These are phyloP conservation scores for Cydia fagiglandana DNA, from an alignment of 1,140 invertebrate species.

Conservation along the genomic window DNA sequence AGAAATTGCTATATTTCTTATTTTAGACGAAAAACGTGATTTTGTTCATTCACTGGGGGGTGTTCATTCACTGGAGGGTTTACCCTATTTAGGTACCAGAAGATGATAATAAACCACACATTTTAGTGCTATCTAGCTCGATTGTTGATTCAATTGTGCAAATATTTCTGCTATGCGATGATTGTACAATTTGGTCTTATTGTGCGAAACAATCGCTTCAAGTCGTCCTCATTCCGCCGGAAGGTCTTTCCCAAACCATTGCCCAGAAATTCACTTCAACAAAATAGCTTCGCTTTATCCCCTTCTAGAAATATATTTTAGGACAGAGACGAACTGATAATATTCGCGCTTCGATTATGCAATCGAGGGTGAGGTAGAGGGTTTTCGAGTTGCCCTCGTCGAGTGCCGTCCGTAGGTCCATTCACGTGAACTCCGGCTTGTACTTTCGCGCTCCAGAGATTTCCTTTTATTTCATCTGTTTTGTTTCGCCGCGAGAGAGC, in stretches of 20 bases:
- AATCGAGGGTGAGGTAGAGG: constrained; percentile 25
- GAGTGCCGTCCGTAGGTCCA: constrained; percentile 28
- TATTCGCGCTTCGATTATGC: constrained; percentile 28
- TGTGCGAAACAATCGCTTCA: constrained; percentile 60
- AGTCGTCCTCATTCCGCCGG: constrained; percentile 40
- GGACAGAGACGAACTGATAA: constrained; percentile 22
- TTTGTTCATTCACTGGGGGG: too few species aligned
- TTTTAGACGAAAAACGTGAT: too few species aligned
- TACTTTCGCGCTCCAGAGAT: constrained; percentile 52
- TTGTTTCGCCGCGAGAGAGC: constrained; percentile 48
- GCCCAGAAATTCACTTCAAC: constrained; percentile 22
- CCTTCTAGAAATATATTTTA: constrained; percentile 23
- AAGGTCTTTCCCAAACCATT: constrained; percentile 28
- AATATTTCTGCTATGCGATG: constrained; percentile 60
- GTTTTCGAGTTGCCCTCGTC: constrained; percentile 20
- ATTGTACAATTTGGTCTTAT: constrained; percentile 59
- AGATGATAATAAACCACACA: constrained; percentile 34
- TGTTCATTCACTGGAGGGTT: too few species aligned
- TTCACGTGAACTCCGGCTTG: constrained; percentile 46
- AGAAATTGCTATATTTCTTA: too few species aligned
- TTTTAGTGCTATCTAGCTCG: constrained; percentile 40
- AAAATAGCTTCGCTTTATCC: constrained; percentile 8
- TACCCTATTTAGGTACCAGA: too few species aligned
- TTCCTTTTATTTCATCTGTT: constrained; percentile 57
- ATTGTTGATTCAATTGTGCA: constrained; percentile 56